phyloP scores from a whole-genome alignment of 1,140 invertebrate species.

The Achroia grisella region DNA sequence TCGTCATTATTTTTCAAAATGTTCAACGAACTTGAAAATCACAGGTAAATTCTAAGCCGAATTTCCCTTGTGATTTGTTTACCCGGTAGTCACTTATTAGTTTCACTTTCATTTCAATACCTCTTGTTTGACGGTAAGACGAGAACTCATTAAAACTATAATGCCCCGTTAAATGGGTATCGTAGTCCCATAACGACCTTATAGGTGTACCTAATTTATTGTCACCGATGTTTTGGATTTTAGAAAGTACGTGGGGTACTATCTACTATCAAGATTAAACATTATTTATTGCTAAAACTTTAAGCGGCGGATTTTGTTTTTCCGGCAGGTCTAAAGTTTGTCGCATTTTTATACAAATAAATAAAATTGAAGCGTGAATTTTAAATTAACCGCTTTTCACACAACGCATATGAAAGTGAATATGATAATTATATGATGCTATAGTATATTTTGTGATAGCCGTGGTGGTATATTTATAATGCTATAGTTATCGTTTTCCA shows the following conservation, averaged over 20 bases:
- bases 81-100: conserved; percentile 36
- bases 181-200: conserved; percentile 10
- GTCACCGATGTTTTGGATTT: not conserved
- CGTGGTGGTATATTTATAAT: too few species aligned
- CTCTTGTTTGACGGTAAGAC: conserved; percentile 14
- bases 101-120: conserved; percentile 59
- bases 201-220: conserved; percentile 1
- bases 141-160: conserved; percentile 17
- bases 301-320: too few species aligned
- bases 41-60: conserved; percentile 12
- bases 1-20: too few species aligned
- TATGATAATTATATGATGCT: too few species aligned
- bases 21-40: not conserved
- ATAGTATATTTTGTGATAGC: too few species aligned
- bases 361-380: too few species aligned
- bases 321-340: too few species aligned
- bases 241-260: conserved; percentile 5
- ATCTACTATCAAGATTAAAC: conserved; percentile 5
- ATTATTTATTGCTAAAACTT: conserved; percentile 8
- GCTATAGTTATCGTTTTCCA: too few species aligned
- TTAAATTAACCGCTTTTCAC: too few species aligned
- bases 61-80: conserved; percentile 4
- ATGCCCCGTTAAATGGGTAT: conserved; percentile 13
- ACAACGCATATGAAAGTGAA: too few species aligned
- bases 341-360: too few species aligned